These are phyloP conservation scores for Neosilurus mollespiculum DNA, from an alignment of 2,797 vertebrate genomes.

Conservation along the genomic window DNA sequence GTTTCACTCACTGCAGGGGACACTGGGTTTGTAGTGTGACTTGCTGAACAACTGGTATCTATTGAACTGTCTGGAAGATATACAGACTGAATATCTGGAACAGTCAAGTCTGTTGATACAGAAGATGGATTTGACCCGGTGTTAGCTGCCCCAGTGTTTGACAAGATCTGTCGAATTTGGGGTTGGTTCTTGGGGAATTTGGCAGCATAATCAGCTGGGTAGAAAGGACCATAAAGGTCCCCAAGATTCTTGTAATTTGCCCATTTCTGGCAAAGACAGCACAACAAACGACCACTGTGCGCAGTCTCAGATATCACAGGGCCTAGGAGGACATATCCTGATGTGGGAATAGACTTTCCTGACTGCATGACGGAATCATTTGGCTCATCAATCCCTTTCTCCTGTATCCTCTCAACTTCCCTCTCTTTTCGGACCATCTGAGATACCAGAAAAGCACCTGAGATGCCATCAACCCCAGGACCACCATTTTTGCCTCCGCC, in stretches of 20 bases:
- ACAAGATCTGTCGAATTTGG: constrained; percentile 73
- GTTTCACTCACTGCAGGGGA: constrained; percentile 60
- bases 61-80: constrained; percentile 61
- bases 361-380: constrained; percentile 76
- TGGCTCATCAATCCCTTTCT: constrained; percentile 66
- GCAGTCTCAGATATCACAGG: constrained; percentile 89
- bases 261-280: constrained; percentile 98
- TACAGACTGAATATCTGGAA: constrained; percentile 63
- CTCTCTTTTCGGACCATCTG: constrained; percentile 73
- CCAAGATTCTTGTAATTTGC: constrained; percentile 97
- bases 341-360: constrained; percentile 89
- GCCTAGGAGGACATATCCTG: constrained; percentile 89
- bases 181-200: constrained; percentile 94
- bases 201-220: constrained; percentile 92
- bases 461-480: constrained; percentile 65
- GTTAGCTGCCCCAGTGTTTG: constrained; percentile 62
- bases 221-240: constrained; percentile 97
- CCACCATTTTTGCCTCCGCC: constrained; percentile 66
- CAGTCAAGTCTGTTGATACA: constrained; percentile 55
- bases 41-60: constrained; percentile 62
- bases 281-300: constrained; percentile 89
- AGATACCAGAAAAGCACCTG: constrained; percentile 65
- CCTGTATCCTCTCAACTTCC: constrained; percentile 69
- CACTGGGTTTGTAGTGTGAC: constrained; percentile 60
- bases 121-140: constrained; percentile 65